Base-by-base conservation (phyloP, 2,888 invertebrate genomes). In the Saturnia pavonia region DNA sequence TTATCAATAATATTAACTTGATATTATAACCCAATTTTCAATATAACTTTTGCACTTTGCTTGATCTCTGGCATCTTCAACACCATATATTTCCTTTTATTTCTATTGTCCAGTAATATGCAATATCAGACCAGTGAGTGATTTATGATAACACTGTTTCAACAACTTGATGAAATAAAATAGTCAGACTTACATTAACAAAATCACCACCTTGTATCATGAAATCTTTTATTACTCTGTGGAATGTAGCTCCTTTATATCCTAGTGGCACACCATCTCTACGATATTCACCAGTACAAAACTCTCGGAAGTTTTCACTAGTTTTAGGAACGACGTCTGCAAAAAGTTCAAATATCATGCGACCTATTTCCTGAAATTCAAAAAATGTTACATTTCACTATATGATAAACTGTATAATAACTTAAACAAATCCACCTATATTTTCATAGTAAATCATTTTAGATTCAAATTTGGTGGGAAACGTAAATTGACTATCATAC, bases 121-220 rank as follows among this genome's bases (percentile, higher is more conserved):
- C 6, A 34, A 34, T 34, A 34, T 34, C 34, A 34, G 6, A 34
- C 3, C 34, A 34, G 34, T 34, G 34, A 34, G 6, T 34, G 3
- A 34, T 34, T 34, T 1, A 11, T 54, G 22, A 54, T 11, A 6
- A 27, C 25, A 60, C 27, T 60, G 2, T 6, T 60, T 60, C 22
- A 54, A 22, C 12, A 27, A 60, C 3, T 25, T 25, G 6, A 3
- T 57, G 11, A 57, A 27, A 27, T 27, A 57, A 22, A 57, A 1
- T 57, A 4, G 25, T 12, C 27, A 60, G 1, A 94, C 96, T 95
- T 95, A 98, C 98, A 94, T 99, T 99, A 0, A 99, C 98, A 94
- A 99, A 99, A 91, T 99, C 99, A 48, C 99, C 99, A 63, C 99
- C 99, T 94, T 99, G 99, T 78, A 99, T 99, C 99, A 99, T 99